Percentiles rank a stretch among this genome's conserved stretches.
phyloP scores from a whole-genome alignment of 2,797 vertebrate genomes.

The Mormyrus hasselquistii region DNA sequence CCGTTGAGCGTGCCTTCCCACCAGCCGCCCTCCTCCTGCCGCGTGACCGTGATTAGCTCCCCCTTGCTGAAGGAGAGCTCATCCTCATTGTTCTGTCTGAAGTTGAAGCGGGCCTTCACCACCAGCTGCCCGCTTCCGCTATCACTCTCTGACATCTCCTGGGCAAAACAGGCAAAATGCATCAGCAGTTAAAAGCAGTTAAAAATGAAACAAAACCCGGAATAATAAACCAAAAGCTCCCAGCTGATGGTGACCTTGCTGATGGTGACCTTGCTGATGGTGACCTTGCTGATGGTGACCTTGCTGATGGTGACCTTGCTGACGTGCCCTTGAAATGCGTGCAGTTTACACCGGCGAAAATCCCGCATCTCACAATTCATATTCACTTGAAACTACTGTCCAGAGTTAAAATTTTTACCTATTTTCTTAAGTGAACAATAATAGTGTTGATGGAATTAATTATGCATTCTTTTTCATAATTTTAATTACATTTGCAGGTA shows the following conservation, averaged over 20 bases:
- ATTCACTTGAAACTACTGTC: background rate
- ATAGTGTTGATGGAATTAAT: background rate
- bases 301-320: background rate
- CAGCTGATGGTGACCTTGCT: background rate
- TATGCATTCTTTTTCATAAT: background rate
- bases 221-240: background rate
- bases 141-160: constrained; percentile 98
- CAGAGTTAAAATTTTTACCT: background rate
- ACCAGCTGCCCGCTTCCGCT: constrained; percentile 64
- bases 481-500: background rate
- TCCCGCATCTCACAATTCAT: background rate
- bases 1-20: constrained; percentile 90
- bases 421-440: background rate
- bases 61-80: constrained; percentile 93
- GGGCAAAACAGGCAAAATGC: constrained; percentile 18
- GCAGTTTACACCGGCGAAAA: background rate
- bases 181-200: background rate
- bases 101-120: constrained; percentile 96
- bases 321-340: background rate
- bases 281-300: background rate
- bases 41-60: constrained; percentile 84
- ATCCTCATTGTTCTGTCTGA: constrained; percentile 97
- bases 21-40: constrained; percentile 97
- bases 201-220: background rate
- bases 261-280: background rate